Base-by-base conservation (phyloP, 2,797 vertebrate species). In the Acestrorhynchus altus region DNA sequence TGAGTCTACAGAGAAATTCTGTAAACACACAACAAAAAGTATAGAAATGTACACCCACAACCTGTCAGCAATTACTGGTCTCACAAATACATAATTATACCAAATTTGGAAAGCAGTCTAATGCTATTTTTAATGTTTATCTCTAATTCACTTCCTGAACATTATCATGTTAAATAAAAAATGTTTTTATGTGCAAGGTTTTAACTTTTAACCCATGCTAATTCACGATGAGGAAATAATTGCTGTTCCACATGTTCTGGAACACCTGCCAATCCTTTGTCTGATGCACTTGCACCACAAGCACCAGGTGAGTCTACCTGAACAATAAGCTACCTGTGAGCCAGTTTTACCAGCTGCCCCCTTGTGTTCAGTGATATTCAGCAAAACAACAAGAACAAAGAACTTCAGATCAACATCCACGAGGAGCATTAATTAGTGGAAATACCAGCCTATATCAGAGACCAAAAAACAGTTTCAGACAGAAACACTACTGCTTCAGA, bases 221-320 rank as follows among this genome's bases (percentile, higher is more conserved):
- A 64, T 52, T 22, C 52, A 56, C 22, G 52, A 2, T 1, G 4
- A 51, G 4, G 20, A 16, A 51, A n/a, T n/a, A 51, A 51, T 6
- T 20, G 18, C 26, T 28, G 15, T 4, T 39, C 35, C 10, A 28
- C 2, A 1, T 56, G 49, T 60, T 40, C 13, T 49, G 40, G 22
- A 44, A 18, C 51, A 51, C 71, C 66, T 75, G 76, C 61, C 67
- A 81, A 79, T 44, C 68, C 54, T 76, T 76, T 83, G 54, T 75
- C 16, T 72, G 54, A 52, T 7, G n/a, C 39, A 11, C 4, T 22
- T 39, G 63, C 47, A 59, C 1, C 20, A 47, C 8, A 35, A 54
- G 42, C 24, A 22, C 11, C 73, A 81, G 74, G 83, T 77, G 70
- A 47, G 15, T 73, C 66, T 61, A 81, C 79, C 76, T 79, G 68